These are phyloP conservation scores for Hippocampus mohnikei DNA, from an alignment of 2,113 vertebrate genomes.

Conservation along the genomic window DNA sequence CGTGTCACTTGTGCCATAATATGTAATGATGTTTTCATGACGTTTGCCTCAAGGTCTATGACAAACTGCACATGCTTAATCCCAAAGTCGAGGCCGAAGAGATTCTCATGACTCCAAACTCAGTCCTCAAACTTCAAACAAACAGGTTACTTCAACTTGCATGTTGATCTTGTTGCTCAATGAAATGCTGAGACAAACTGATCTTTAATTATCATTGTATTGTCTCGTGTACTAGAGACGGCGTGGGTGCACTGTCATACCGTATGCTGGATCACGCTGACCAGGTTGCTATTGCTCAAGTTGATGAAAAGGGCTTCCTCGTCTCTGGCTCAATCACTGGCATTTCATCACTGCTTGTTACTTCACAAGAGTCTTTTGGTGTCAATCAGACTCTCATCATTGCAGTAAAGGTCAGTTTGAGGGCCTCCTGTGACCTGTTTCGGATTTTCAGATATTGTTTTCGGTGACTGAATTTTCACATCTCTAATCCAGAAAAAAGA, in stretches of 20 bases:
- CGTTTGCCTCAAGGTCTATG: conserved; percentile 80
- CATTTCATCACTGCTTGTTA: conserved; percentile 79
- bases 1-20: conserved; percentile 34
- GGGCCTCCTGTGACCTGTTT: not conserved
- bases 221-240: conserved; percentile 71
- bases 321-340: conserved; percentile 80
- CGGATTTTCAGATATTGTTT: too few relatives aligned
- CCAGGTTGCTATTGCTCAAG: conserved; percentile 74
- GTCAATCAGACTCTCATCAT: conserved; percentile 76
- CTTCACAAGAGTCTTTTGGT: conserved; percentile 80
- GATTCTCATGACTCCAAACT: conserved; percentile 78
- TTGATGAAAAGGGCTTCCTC: conserved; percentile 83
- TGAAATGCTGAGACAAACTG: not conserved
- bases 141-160: conserved; percentile 62
- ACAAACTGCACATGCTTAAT: conserved; percentile 81
- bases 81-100: conserved; percentile 79
- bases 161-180: not conserved
- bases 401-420: conserved; percentile 69
- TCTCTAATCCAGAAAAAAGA: too few relatives aligned
- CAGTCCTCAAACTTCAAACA: conserved; percentile 70
- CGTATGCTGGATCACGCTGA: conserved; percentile 78
- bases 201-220: not conserved
- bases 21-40: conserved; percentile 32
- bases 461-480: too few relatives aligned
- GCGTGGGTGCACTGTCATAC: conserved; percentile 78